Evolutionary conservation across 1,140 invertebrate genomes (phyloP).

Genomic region (Yoshiicerus persimilis): DNA sequence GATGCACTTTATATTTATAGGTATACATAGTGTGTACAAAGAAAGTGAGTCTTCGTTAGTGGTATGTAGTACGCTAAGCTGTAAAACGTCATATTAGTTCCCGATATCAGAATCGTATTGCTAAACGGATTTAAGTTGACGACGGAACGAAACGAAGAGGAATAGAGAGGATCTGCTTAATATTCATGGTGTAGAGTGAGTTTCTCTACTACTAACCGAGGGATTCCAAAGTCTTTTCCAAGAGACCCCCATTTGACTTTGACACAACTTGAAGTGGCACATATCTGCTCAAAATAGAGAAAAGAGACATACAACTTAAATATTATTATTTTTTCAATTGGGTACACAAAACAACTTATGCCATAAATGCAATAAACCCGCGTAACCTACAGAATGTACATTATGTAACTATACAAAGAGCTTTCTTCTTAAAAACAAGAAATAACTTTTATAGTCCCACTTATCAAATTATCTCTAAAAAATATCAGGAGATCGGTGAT

Average conservation of each 20-base stretch:
- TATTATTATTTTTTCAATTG: neutral
- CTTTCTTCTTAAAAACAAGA: neutral
- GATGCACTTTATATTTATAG: no score
- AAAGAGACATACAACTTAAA: neutral
- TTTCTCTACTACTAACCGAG: neutral
- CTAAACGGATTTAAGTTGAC: neutral
- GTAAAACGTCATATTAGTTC: neutral
- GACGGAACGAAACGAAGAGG: neutral
- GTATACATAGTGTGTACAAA: neutral
- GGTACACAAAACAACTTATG: neutral
- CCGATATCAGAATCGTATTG: neutral
- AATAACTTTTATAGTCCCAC: no score
- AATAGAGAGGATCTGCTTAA: neutral
- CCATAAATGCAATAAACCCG: neutral
- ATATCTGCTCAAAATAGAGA: slow-evolving; percentile 27
- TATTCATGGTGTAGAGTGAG: neutral
- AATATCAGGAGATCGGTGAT: no score
- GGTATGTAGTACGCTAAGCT: neutral
- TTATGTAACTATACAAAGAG: neutral
- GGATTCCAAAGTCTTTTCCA: slow-evolving; percentile 33
- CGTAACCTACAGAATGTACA: neutral
- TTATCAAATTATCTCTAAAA: no score
- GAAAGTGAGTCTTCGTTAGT: neutral
- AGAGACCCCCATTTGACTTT: slow-evolving; percentile 36
- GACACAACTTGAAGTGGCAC: slow-evolving; percentile 43